Evolutionary conservation across 2,797 vertebrate species (phyloP).

Genomic region (Corythornis leucogaster): DNA sequence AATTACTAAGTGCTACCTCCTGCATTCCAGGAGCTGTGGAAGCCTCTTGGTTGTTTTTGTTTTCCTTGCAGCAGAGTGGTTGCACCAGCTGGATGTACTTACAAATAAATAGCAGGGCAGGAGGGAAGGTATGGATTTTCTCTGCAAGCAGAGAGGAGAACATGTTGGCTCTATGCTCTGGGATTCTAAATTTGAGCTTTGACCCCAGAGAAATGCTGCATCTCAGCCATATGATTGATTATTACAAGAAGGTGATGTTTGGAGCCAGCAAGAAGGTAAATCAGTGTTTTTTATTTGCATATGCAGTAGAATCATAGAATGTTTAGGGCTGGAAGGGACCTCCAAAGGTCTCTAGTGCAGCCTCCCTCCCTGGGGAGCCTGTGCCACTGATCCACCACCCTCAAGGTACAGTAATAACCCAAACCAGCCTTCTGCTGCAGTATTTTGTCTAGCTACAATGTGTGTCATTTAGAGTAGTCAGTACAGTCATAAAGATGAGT

Average conservation of each 20-base stretch:
- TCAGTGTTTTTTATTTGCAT: neutral
- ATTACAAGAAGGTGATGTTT: neutral
- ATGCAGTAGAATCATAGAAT: neutral
- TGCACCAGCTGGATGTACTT: slow-evolving; percentile 25
- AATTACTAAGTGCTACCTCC: neutral
- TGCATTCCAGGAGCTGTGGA: neutral
- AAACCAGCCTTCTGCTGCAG: neutral
- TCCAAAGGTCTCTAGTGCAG: no score
- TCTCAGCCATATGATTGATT: neutral
- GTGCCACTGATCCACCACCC: no score
- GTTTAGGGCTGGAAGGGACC: no score
- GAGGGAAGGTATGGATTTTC: neutral
- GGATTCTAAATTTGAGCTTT: neutral
- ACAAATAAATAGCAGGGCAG: neutral
- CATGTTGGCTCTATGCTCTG: neutral
- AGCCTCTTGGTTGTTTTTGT: neutral
- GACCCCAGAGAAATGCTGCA: neutral
- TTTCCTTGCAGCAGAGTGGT: neutral
- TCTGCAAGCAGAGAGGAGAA: neutral
- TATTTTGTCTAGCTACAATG: neutral
- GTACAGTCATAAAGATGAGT: neutral
- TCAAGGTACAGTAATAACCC: neutral
- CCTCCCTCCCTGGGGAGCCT: no score
- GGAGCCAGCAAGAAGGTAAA: neutral
- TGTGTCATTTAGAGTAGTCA: neutral